Evolutionary conservation across 2,797 vertebrate species (phyloP), one percentile per base, ranked within the genome.

Genomic region (Danio choprae): DNA sequence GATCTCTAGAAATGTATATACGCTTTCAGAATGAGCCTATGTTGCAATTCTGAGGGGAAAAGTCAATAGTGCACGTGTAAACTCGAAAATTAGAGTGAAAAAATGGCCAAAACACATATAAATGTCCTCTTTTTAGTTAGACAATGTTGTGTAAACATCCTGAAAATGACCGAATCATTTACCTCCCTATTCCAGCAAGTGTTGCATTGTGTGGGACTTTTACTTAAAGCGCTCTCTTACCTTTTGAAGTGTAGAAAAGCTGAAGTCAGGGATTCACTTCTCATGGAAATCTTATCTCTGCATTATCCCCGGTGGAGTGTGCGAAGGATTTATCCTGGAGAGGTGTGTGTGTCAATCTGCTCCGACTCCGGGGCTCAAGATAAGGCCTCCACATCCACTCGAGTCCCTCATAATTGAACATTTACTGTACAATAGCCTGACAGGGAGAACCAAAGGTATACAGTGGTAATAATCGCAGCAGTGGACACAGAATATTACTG

Each of bases 401-500:
- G 65, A 80, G 74, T 77, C 63, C 55, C 63, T 74, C 80, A 62
- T 82, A 84, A 86, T 82, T 82, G 80, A 86, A 74, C 80, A 78
- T 64, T 81, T 82, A 84, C 73, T 80, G 74, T 77, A 80, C 82
- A 80, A 80, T 78, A 68, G 41, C 29, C 51, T 76, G 53, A 41
- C 77, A 74, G 68, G 40, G 74, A 80, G 63, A 68, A 40, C 44
- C 51, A 55, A 44, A 58, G 4, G 64, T 50, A 46, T 46, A 81
- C 48, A 83, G 51, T 36, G 4, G 38, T 64, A 82, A 80, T 73
- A 60, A 77, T 74, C 56, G 29, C 73, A 48, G 50, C n/a, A 29
- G 77, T 78, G 56, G 82, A 74, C 71, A 77, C 38, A 29, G 13
- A 11, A 38, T 72, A 85, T 83, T 36, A 15, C 46, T 64, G 69